Evolutionary conservation across 2,888 invertebrate species (phyloP), one percentile per base, ranked within the genome.

Genomic region (Drosophila mayaguana): DNA sequence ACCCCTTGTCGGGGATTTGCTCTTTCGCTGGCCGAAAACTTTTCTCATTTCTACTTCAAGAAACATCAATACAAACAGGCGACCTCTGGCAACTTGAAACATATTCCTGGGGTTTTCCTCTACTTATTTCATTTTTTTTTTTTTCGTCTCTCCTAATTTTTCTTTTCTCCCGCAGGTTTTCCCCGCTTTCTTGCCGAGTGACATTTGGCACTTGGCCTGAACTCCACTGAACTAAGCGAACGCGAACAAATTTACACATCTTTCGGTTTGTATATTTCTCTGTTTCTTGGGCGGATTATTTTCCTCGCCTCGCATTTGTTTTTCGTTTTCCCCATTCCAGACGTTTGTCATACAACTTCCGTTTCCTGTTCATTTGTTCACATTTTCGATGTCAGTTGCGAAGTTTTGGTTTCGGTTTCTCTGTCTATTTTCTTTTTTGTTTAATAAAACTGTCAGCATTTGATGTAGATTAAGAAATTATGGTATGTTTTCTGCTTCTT

Each of bases 391-490:
- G 81, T 77, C 77, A 80, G 74, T 54, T 75, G 56, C 59, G 74
- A 72, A 89, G 51, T 74, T 73, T 73, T 51, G 55, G 18, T 55
- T 22, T 48, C 46, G 55, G 18, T 55, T 22, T 48, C 38, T 6
- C 32, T 50, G 12, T 28, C 46, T 22, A 28, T 14, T 43, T n/a
- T 48, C 67, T 79, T 87, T 84, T 89, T 72, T 80, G 83, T 84
- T 89, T 81, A 87, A 84, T 81, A 81, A 87, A 89, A 87, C 88
- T 89, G 84, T 84, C 88, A 84, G 71, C 84, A 84, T 88, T 84
- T 84, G 84, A 84, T 84, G 88, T 89, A 84, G 89, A 89, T 84
- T 87, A 89, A 81, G 88, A 89, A 89, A 84, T 88, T 89, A 89
- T 89, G 80, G 78, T 71, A 75, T 82, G 63, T 70, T 84, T 76